Base-by-base conservation (phyloP, 2,888 invertebrate species). In the Philonicus albiceps region DNA sequence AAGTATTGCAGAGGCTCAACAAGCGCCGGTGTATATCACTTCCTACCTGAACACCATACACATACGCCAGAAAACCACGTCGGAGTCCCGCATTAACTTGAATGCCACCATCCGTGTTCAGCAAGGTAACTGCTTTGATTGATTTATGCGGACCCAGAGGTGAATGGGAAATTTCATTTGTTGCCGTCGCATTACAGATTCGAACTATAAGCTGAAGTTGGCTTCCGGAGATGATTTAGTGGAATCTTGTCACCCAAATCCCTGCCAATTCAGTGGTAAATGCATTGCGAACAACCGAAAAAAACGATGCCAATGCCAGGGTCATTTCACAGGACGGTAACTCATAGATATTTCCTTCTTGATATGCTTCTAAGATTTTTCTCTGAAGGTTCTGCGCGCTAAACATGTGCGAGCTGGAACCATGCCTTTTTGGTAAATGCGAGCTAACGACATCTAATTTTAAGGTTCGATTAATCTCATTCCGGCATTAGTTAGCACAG, bases 211-310 rank as follows among this genome's bases (percentile, higher is more conserved):
- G 90, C 93, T 92, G 88, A 96, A 96, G 91, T 91, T 96, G 86
- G 91, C 95, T 85, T 93, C 94, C 78, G 93, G 94, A 31, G 94
- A 94, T 73, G 94, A 94, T 85, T 93, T 93, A 34, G 93, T 95
- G 75, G 96, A 96, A 90, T 94, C 95, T 0, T 96, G 96, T 90
- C 93, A 93, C 81, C 96, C 96, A 0, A 95, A 96, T 91, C 96
- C 96, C 0, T 97, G 96, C 89, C 92, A 94, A 87, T 94, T 96
- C 90, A 94, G 94, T 13, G 96, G 96, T 0, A 94, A 94, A 89
- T 96, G 96, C 90, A 92, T 94, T 7, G 91, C 93, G 2, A 94
- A 94, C 76, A 94, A 94, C 31, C 91, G 92, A 6, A 94, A 92
- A 88, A 94, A 93, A 89, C 93, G 94, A 87, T 96, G 96, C 90